phyloP scores from a whole-genome alignment of 2,888 invertebrate species.

The Nasonia oneida region DNA sequence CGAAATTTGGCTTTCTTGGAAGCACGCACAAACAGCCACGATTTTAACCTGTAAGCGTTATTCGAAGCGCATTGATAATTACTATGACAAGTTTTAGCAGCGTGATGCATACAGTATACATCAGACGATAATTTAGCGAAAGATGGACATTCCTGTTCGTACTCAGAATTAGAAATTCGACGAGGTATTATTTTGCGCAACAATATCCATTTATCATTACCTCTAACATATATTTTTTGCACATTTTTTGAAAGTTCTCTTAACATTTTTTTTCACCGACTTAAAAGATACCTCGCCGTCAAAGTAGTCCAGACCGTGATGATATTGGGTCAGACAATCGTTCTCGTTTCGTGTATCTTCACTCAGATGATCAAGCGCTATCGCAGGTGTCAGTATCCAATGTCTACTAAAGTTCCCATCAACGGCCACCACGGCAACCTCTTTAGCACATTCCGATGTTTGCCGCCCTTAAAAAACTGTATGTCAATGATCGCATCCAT shows the following conservation, averaged over 20 bases:
- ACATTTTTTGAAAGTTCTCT: background rate
- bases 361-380: background rate
- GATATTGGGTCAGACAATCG: too few relatives aligned
- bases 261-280: too few relatives aligned
- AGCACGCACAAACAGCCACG: too few relatives aligned
- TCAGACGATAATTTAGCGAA: background rate
- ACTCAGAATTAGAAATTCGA: background rate
- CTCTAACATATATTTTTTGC: background rate
- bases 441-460: too few relatives aligned
- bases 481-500: too few relatives aligned
- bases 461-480: too few relatives aligned
- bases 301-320: too few relatives aligned
- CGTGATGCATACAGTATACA: background rate
- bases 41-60: too few relatives aligned
- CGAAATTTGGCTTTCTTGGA: background rate
- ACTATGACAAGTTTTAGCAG: background rate
- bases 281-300: too few relatives aligned
- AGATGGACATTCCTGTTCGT: background rate
- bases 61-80: background rate
- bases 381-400: background rate
- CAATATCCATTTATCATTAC: background rate
- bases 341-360: background rate
- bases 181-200: background rate
- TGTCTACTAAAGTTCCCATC: background rate
- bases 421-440: too few relatives aligned